Base-by-base conservation (phyloP, 2,113 vertebrate species). In the Syrmaticus mikado region DNA sequence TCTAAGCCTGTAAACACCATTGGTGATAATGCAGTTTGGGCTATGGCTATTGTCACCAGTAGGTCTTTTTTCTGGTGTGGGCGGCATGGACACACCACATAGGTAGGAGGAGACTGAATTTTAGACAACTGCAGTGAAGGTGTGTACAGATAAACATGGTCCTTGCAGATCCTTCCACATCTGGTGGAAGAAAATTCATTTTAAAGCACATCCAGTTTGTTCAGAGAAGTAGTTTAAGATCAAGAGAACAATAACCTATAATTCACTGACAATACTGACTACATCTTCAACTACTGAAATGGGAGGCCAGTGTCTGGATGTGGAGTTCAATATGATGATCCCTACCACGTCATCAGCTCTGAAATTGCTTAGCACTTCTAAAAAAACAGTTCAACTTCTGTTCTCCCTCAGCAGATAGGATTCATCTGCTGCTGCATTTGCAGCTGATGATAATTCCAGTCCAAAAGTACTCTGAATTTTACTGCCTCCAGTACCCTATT, bases 381-480 rank as follows among this genome's bases (percentile, higher is more conserved):
- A 28, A 36, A 50, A 21, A 53, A 60, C 75, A 13, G 0, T 5
- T 78, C 32, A 65, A 70, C 60, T 85, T 53, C 3, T 82, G 24
- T 80, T 72, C 40, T 36, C 46, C 28, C 28, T 81, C 50, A 75
- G 38, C 28, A 80, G 17, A 66, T 8, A 74, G 32, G 50, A 85
- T 30, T 91, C 78, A 22, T 34, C 75, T 76, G 40, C 79, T 94
- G 50, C 64, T 93, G 48, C 53, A 53, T 74, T 88, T 81, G 79
- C 82, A 94, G 87, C 64, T 93, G 87, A 38, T 45, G n/a, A 32
- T 41, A 41, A 22, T 66, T 61, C 60, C 28, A 50, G 28, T 41
- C 79, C 85, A 88, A 77, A 90, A 83, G 34, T n/a, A 81, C 60
- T 60, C 57, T 61, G 40, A 38, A 67, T 81, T 94, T 90, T 78